These are phyloP conservation scores for Gallirallus australis DNA, from an alignment of 2,797 vertebrate genomes.

Conservation along the genomic window DNA sequence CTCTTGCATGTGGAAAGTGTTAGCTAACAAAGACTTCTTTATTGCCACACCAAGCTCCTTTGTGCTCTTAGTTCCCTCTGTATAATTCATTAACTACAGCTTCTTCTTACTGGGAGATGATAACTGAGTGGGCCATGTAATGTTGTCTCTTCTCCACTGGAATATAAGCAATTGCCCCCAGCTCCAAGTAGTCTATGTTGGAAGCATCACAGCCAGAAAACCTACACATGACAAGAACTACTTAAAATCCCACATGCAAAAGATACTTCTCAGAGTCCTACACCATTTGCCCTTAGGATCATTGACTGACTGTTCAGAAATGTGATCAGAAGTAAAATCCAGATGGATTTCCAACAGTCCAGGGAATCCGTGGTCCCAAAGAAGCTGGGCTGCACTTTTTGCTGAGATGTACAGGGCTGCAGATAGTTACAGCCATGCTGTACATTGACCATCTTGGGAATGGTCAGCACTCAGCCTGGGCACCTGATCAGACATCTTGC, in stretches of 20 bases:
- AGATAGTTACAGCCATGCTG: background rate
- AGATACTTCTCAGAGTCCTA: background rate
- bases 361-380: background rate
- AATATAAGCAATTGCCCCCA: background rate
- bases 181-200: rapidly evolving
- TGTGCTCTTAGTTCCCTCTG: background rate
- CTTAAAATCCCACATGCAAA: background rate
- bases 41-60: background rate
- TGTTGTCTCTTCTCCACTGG: background rate
- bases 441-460: background rate
- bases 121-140: background rate
- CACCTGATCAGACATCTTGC: background rate
- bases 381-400: background rate
- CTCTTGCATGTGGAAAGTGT: background rate
- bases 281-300: background rate
- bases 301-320: background rate
- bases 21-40: background rate
- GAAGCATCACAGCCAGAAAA: background rate
- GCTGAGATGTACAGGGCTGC: background rate
- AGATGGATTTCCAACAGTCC: background rate
- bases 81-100: background rate
- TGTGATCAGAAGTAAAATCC: background rate
- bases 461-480: background rate
- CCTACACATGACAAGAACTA: background rate
- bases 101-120: background rate